Evolutionary conservation across 2,797 vertebrate genomes (phyloP).

Genomic region (Notolabrus celidotus): DNA sequence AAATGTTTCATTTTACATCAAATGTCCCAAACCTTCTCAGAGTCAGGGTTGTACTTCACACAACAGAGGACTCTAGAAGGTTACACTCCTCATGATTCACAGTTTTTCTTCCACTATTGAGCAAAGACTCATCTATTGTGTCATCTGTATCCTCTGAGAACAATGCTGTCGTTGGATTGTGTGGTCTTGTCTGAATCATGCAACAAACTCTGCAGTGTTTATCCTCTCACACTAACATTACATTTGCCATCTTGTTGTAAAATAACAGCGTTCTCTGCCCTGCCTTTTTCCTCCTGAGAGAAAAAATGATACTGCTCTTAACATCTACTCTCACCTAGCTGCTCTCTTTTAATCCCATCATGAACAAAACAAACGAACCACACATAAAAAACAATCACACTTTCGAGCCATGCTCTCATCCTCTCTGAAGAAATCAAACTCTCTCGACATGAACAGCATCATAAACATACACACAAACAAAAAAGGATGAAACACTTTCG

Average conservation of each 20-base stretch:
- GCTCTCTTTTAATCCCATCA: background rate
- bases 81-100: background rate
- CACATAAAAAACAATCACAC: background rate
- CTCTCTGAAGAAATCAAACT: background rate
- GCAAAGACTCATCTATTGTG: too few species aligned
- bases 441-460: background rate
- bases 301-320: conserved; percentile 16
- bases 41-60: too few species aligned
- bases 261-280: background rate
- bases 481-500: too few species aligned
- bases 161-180: background rate
- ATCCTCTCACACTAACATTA: conserved; percentile 21
- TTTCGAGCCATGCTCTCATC: background rate
- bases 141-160: background rate
- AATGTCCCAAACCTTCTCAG: too few species aligned
- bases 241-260: conserved; percentile 28
- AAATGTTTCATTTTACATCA: too few species aligned
- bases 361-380: background rate
- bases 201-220: background rate
- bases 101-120: background rate
- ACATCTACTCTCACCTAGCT: conserved; percentile 2
- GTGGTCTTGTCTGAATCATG: background rate
- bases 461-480: background rate
- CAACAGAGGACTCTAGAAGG: too few species aligned
- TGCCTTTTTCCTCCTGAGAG: background rate